A percentile compares a stretch with the other conserved stretches of the same genome.
Evolutionary conservation across 2,888 invertebrate genomes (phyloP).

Genomic region (Lasioglossum leucozonium): DNA sequence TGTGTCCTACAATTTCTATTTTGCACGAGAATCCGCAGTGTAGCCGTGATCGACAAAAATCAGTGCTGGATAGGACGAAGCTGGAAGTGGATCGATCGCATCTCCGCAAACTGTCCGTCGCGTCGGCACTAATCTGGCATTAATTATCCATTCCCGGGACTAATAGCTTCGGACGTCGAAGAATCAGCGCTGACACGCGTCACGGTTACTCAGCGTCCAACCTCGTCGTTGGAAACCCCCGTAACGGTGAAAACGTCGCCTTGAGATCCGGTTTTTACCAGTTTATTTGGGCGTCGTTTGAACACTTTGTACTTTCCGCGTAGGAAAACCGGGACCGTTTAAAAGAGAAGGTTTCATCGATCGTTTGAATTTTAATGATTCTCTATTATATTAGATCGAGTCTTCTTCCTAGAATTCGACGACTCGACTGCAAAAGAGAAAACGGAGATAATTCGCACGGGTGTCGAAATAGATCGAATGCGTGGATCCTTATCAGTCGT

Average conservation of each 20-base stretch:
- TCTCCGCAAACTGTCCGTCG: neutral
- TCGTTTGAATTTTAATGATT: neutral
- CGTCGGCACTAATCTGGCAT: neutral
- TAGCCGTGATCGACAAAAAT: neutral
- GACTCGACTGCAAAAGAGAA: neutral
- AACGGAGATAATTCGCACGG: conserved; percentile 11
- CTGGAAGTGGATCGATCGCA: neutral
- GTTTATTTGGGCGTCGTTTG: conserved; percentile 13
- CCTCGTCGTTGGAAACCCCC: conserved; percentile 15
- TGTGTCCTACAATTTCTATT: neutral
- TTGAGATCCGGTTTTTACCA: conserved; percentile 16
- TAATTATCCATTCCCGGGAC: conserved; percentile 4
- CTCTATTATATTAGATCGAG: neutral
- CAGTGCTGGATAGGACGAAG: neutral
- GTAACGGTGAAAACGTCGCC: neutral
- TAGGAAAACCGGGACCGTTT: neutral
- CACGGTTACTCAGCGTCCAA: conserved; percentile 1
- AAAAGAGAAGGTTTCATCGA: neutral
- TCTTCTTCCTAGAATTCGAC: neutral
- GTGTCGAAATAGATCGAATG: conserved; percentile 1
- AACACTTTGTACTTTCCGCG: conserved; percentile 1
- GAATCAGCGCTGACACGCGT: neutral
- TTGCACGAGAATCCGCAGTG: neutral
- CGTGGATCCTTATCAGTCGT: neutral
- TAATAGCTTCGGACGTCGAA: conserved; percentile 11